Evolutionary conservation across 2,797 vertebrate genomes (phyloP), one percentile per base, ranked within the genome.

Genomic region (Takifugu ocellatus): DNA sequence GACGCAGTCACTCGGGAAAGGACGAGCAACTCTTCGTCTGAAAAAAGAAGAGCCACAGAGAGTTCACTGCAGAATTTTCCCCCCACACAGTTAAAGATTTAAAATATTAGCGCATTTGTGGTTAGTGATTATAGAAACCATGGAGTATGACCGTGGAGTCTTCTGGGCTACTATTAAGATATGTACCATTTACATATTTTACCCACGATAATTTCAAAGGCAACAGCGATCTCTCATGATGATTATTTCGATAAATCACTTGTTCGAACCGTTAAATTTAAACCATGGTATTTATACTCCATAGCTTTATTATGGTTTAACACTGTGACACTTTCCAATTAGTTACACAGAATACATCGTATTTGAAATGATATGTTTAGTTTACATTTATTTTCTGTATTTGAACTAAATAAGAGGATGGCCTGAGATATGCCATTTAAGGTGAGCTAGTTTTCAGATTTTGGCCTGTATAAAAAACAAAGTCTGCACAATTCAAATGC

Each of bases 11-110:
- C 55, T 90, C 84, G 1, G 87, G 82, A 49, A 89, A 84, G 50
- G 86, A 86, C 1, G 87, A 91, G 63, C 87, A 91, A 70, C 83
- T 91, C 33, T 92, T 91, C 79, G 90, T 92, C 54, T 92, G 62
- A 92, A 12, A 8, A 15, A 36, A 70, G 25, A 2, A 75, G 24
- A 43, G 45, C 24, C 60, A 0, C 25, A 29, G 36, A 51, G 17
- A 25, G 52, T 51, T 48, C 17, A 70, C 27, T 25, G 17, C 17
- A 21, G 17, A 21, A 21, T 21, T 21, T 21, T 21, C 17, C 1
- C 17, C 17, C 17, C 17, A 21, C 17, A 21, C 17, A 21, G 17
- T 21, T 21, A 21, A 50, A 21, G 56, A 25, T 54, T 45, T 53
- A 24, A 49, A 26, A 46, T 24, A 15, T 59, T 62, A 44, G 53